These are phyloP conservation scores for Schizotus pectinicornis DNA, from an alignment of 2,888 invertebrate species.

Conservation along the genomic window DNA sequence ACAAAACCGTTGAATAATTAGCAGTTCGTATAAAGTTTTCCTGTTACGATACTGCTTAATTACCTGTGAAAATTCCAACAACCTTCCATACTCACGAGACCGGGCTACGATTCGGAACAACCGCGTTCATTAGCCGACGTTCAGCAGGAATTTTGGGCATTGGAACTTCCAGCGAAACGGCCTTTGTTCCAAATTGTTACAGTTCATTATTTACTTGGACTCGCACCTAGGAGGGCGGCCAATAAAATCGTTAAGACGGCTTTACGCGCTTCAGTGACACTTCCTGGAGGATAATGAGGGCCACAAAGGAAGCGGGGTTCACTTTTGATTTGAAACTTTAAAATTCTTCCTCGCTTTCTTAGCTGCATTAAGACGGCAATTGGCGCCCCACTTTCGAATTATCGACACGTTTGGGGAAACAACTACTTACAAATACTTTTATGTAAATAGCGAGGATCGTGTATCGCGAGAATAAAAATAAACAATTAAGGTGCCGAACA, in stretches of 20 bases:
- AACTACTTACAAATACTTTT: too few species aligned
- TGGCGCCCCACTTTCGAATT: too few species aligned
- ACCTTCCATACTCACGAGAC: slow-evolving; percentile 3
- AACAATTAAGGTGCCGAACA: too few species aligned
- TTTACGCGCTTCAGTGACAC: not conserved
- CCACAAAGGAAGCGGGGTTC: too few species aligned
- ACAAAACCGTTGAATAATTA: slow-evolving; percentile 16
- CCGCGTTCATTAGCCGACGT: slow-evolving; percentile 15
- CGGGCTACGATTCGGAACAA: slow-evolving; percentile 9
- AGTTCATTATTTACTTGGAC: slow-evolving; percentile 22
- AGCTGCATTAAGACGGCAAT: too few species aligned
- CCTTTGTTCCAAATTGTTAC: slow-evolving; percentile 14
- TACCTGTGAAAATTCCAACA: slow-evolving; percentile 13
- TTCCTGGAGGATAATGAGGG: not conserved
- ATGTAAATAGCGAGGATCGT: too few species aligned
- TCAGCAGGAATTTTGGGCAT: slow-evolving; percentile 6
- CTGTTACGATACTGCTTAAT: slow-evolving; percentile 14
- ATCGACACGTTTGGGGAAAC: too few species aligned
- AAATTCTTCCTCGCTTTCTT: too few species aligned
- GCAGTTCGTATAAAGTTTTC: slow-evolving; percentile 13
- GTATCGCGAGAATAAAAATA: too few species aligned
- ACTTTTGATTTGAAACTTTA: too few species aligned
- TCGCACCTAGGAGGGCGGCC: not conserved
- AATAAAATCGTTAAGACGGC: too few species aligned
- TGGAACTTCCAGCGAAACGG: slow-evolving; percentile 17